phyloP scores from a whole-genome alignment of 2,797 vertebrate species.

The Calcarius lapponicus region DNA sequence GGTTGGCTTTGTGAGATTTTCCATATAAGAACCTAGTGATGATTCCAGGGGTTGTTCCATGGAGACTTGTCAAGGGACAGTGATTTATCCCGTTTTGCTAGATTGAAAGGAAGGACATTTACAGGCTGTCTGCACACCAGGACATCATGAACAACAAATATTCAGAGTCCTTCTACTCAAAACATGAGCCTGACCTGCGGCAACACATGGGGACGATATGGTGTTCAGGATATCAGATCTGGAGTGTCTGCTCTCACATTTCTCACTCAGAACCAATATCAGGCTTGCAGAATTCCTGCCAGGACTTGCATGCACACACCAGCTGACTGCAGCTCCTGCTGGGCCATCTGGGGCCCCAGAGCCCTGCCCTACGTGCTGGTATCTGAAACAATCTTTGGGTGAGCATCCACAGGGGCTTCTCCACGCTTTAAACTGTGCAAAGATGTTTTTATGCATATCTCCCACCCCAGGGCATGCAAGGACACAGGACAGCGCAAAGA shows the following conservation, averaged over 20 bases:
- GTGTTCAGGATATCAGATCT: conserved; percentile 15
- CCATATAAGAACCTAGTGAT: neutral
- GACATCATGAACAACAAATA: neutral
- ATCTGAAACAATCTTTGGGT: neutral
- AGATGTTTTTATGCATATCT: neutral
- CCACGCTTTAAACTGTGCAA: neutral
- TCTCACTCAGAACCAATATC: conserved; percentile 24
- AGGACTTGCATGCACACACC: neutral
- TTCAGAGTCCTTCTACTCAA: neutral
- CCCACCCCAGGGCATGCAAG: neutral
- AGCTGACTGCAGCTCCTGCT: neutral
- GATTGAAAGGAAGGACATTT: neutral
- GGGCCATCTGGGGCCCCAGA: neutral
- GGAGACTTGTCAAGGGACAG: neutral
- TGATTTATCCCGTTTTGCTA: neutral
- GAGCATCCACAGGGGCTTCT: neutral
- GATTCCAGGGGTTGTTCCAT: neutral
- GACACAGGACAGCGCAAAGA: neutral
- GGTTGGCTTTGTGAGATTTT: neutral
- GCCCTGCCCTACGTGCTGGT: neutral
- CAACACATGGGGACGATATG: conserved; percentile 18
- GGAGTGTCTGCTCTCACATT: conserved; percentile 11
- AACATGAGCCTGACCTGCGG: neutral
- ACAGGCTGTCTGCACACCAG: neutral
- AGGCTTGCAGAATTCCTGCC: conserved; percentile 4